phyloP scores from a whole-genome alignment of 2,113 vertebrate species.

The Calidris pugnax region DNA sequence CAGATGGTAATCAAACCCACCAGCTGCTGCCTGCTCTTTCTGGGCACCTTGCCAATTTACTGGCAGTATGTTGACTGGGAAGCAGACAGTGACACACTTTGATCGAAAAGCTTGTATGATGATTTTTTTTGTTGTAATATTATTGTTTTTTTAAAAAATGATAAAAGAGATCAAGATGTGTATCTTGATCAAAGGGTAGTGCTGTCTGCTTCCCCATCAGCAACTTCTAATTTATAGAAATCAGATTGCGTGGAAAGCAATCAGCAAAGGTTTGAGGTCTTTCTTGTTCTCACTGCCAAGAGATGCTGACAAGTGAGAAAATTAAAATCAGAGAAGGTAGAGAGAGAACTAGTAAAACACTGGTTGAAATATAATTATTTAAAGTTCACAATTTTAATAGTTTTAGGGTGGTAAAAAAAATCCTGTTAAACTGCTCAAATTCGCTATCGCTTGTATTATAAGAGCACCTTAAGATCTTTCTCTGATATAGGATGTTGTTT shows the following conservation, averaged over 20 bases:
- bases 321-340: constrained; percentile 38
- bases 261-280: constrained; percentile 56
- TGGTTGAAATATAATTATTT: constrained; percentile 43
- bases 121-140: constrained; percentile 62
- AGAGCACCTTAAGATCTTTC: not conserved
- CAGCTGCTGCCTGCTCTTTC: constrained; percentile 57
- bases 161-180: constrained; percentile 66
- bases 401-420: not conserved
- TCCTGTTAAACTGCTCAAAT: not conserved
- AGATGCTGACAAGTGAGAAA: constrained; percentile 61
- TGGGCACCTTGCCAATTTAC: constrained; percentile 50
- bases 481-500: not conserved
- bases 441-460: not conserved
- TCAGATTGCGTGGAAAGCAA: constrained; percentile 53
- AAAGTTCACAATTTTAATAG: constrained; percentile 21
- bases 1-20: constrained; percentile 68
- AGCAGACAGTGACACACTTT: constrained; percentile 70
- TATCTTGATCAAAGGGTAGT: constrained; percentile 61
- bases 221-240: constrained; percentile 66
- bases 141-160: constrained; percentile 51
- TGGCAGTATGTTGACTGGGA: constrained; percentile 66
- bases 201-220: constrained; percentile 63
- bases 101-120: constrained; percentile 70
- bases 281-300: constrained; percentile 56
- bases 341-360: constrained; percentile 15